These are phyloP conservation scores for Acropternis orthonyx DNA, from an alignment of 2,797 vertebrate genomes.

Conservation along the genomic window DNA sequence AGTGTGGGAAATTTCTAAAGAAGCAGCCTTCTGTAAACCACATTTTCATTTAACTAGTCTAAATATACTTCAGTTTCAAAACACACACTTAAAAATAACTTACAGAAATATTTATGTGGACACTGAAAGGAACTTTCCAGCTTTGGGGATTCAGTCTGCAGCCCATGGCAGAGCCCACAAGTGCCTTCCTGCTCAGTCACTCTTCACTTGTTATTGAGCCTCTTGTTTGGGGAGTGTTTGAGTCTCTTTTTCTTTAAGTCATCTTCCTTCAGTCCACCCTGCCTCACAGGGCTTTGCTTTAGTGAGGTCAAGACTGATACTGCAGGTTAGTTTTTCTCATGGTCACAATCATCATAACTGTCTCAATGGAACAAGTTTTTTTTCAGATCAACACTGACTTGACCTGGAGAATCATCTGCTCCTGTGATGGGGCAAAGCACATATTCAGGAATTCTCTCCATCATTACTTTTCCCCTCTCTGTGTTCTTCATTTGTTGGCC, in stretches of 20 bases:
- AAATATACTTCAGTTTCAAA: conserved; percentile 71
- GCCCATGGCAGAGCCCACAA: not conserved
- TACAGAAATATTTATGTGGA: conserved; percentile 68
- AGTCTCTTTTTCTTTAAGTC: conserved; percentile 47
- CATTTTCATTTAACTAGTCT: conserved; percentile 60
- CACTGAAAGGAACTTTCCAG: conserved; percentile 38
- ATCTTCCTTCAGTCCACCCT: conserved; percentile 46
- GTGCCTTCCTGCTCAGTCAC: conserved; percentile 46
- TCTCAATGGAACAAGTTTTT: not conserved
- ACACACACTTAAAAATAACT: conserved; percentile 68
- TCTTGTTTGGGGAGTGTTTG: conserved; percentile 41
- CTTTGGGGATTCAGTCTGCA: conserved; percentile 37
- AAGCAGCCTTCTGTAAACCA: conserved; percentile 34
- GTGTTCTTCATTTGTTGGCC: not conserved
- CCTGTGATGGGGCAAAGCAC: not conserved
- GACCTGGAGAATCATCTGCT: not conserved
- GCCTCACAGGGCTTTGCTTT: conserved; percentile 15
- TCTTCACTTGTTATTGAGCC: not conserved
- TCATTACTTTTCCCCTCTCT: not conserved
- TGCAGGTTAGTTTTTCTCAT: conserved; percentile 6
- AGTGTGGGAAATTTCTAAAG: conserved; percentile 67
- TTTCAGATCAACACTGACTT: not conserved
- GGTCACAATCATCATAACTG: not conserved
- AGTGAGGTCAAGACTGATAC: conserved; percentile 7
- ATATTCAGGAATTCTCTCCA: not conserved